Base-by-base conservation (phyloP, 2,113 vertebrate species). In the Poeciliopsis occidentalis region DNA sequence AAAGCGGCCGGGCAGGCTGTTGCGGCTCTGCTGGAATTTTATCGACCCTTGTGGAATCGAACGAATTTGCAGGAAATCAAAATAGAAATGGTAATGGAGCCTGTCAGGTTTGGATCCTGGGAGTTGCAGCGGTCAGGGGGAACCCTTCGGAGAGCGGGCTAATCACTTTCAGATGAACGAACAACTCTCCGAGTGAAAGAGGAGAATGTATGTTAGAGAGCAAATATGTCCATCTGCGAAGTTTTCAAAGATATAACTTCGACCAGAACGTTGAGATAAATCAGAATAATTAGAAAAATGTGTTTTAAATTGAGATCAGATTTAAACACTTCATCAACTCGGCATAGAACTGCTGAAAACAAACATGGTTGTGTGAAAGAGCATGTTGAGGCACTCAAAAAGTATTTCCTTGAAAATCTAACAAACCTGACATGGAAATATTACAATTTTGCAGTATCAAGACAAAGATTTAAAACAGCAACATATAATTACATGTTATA, bases 111-210 rank as follows among this genome's bases (percentile, higher is more conserved):
- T 86, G 79, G 81, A 83, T 90, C 82, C 76, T 68, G 73, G 60
- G 73, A 85, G 76, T 76, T 65, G 65, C 67, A 60, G 69, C 75
- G 80, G 66, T 75, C 62, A 57, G 67, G 67, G 81, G 85, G 78
- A 86, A 85, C 67, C 77, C 85, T 83, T 87, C 47, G 10, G 84
- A 89, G 85, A 80, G 73, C 60, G 84, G 71, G 85, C 83, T 92
- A 91, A 93, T 94, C 88, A 88, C 89, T 94, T 93, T 95, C 94
- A 95, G 92, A 95, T 95, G 94, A 92, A 65, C 80, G 82, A 73
- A 88, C 85, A 89, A 78, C 76, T 67, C 70, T 87, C 89, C 91
- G 85, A 83, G 88, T 91, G 81, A 92, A 86, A 86, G 22, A 92
- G 24, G 67, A 89, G 88, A 78, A 64, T 51, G 57, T 54, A 70